Evolutionary conservation across 2,888 invertebrate species (phyloP).

Genomic region (Cylloceria caligata): DNA sequence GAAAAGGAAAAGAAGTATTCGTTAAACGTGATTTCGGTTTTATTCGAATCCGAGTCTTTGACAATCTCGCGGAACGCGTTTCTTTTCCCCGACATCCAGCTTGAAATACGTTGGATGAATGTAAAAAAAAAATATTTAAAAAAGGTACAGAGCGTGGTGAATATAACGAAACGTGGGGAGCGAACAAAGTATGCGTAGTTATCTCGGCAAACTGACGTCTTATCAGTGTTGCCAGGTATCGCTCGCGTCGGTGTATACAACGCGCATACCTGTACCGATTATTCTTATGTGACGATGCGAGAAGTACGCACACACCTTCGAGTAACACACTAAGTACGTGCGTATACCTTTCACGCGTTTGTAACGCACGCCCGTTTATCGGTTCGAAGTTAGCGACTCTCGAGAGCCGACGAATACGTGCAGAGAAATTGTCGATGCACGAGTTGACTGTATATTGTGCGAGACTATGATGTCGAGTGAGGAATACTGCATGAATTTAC

Average conservation of each 20-base stretch:
- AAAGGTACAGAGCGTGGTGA: neutral
- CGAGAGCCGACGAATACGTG: slow-evolving; percentile 24
- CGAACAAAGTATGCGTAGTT: slow-evolving; percentile 66
- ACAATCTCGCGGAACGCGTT: neutral
- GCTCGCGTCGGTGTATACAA: slow-evolving; percentile 33
- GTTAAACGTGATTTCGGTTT: slow-evolving; percentile 1
- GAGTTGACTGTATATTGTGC: slow-evolving; percentile 10
- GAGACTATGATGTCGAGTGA: neutral
- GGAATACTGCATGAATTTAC: neutral
- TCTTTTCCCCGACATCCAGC: neutral
- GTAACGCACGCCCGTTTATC: slow-evolving; percentile 22
- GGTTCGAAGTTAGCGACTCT: neutral
- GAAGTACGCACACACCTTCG: neutral
- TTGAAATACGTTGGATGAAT: neutral
- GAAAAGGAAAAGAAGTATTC: neutral
- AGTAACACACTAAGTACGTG: neutral
- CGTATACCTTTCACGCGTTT: neutral
- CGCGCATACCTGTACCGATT: neutral
- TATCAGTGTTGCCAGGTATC: slow-evolving; percentile 76
- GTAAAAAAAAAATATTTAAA: neutral
- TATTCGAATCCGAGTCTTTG: neutral
- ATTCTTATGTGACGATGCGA: neutral
- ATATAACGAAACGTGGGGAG: slow-evolving; percentile 37
- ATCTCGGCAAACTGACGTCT: slow-evolving; percentile 75
- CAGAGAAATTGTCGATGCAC: slow-evolving; percentile 31